phyloP scores from a whole-genome alignment of 2,797 vertebrate genomes.

The Oreortyx pictus region DNA sequence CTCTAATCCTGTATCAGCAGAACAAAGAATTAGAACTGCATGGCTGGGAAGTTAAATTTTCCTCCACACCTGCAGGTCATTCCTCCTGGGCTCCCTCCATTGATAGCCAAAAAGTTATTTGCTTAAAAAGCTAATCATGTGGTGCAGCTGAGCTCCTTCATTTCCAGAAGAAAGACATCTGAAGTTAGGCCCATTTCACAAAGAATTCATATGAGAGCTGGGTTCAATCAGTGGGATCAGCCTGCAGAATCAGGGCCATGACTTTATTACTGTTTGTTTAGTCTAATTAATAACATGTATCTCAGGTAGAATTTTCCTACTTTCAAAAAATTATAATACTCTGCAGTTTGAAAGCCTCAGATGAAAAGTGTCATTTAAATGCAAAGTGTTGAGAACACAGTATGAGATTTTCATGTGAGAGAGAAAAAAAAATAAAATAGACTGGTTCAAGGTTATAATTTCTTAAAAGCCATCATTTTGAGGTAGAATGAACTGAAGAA shows the following conservation, averaged over 20 bases:
- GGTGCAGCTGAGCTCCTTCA: conserved; percentile 57
- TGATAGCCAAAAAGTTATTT: conserved; percentile 64
- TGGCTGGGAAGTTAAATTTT: conserved; percentile 67
- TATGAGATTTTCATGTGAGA: conserved; percentile 47
- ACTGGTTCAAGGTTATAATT: conserved; percentile 4
- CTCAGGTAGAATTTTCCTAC: conserved; percentile 6
- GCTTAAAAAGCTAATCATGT: conserved; percentile 70
- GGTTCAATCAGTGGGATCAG: conserved; percentile 50
- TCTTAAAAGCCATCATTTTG: conserved; percentile 9
- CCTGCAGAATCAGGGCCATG: conserved; percentile 19
- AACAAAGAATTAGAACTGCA: conserved; percentile 65
- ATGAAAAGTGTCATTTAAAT: conserved; percentile 32
- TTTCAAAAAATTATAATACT: not conserved
- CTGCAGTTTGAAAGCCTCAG: not conserved
- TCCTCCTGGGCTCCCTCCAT: conserved; percentile 50
- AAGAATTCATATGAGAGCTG: conserved; percentile 47
- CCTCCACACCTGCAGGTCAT: conserved; percentile 67
- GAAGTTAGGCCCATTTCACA: conserved; percentile 46
- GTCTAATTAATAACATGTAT: conserved; percentile 52
- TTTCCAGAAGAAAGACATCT: conserved; percentile 50
- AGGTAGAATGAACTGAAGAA: not conserved
- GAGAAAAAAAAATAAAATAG: not conserved
- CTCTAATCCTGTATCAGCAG: conserved; percentile 67
- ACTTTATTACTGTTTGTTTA: conserved; percentile 48
- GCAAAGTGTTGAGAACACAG: conserved; percentile 10